phyloP scores from a whole-genome alignment of 2,797 vertebrate species.

The Allobates femoralis region DNA sequence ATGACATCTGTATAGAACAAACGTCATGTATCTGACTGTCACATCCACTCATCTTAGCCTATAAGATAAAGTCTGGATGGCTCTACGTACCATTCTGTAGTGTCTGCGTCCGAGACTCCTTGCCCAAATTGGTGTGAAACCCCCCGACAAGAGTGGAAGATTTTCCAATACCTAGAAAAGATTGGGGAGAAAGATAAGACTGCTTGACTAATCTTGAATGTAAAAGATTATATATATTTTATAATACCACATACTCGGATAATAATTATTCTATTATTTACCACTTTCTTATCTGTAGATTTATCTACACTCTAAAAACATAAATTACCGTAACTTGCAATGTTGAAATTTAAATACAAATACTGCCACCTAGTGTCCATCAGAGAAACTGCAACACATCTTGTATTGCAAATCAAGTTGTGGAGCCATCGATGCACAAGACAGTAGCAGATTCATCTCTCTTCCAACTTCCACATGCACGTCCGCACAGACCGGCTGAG shows the following conservation, averaged over 20 bases:
- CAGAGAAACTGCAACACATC: neutral
- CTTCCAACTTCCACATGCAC: neutral
- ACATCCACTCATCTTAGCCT: too few relatives aligned
- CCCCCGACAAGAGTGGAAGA: conserved; percentile 86
- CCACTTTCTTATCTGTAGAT: too few relatives aligned
- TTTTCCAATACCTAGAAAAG: conserved; percentile 84
- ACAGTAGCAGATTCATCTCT: neutral
- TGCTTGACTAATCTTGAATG: neutral
- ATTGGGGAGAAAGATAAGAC: neutral
- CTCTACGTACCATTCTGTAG: conserved; percentile 86
- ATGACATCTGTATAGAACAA: neutral
- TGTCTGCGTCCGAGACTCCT: conserved; percentile 92
- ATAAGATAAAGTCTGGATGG: neutral
- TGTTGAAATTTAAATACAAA: neutral
- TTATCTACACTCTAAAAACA: too few relatives aligned
- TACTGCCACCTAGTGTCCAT: neutral
- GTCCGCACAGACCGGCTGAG: neutral
- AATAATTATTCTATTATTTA: too few relatives aligned
- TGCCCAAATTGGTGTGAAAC: conserved; percentile 91
- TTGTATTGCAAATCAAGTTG: neutral
- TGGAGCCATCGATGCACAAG: neutral
- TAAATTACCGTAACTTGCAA: neutral
- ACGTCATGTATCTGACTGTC: too few relatives aligned
- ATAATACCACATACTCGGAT: too few relatives aligned
- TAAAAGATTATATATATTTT: too few relatives aligned